Evolutionary conservation across 2,113 vertebrate species (phyloP), one percentile per base, ranked within the genome.

Genomic region (Stictonetta naevosa): DNA sequence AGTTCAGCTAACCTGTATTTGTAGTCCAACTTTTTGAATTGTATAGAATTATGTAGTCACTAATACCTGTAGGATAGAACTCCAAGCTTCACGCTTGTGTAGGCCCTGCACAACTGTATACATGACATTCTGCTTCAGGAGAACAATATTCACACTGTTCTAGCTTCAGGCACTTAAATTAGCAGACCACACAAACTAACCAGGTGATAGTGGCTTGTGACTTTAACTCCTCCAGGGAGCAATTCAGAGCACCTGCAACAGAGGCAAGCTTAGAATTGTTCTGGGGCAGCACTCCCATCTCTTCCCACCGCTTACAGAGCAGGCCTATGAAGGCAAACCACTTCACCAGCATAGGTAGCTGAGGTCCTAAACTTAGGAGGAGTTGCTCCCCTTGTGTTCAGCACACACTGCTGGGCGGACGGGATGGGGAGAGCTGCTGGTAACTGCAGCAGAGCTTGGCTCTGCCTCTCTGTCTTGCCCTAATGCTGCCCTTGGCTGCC

Each of bases 361-460:
- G 46, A 28, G 40, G 26, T 60, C 29, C 13, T 40, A 36, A 2
- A 17, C 10, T 20, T 20, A 6, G 16, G 19, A 23, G 19, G 3
- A 31, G 8, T 11, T 28, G 3, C 0, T 42, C 53, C 33, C 11
- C 29, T 8, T 59, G 21, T 1, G 0, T 36, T 33, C 31, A 12
- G 29, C 53, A 33, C 48, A 6, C 0, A 0, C 11, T 52, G 31
- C 67, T n/a, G 40, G 18, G n/a, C 40, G 28, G 26, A 38, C 26
- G 31, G 20, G 10, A 21, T 21, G 20, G 46, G 20, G 46, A 19
- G 46, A 50, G n/a, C 53, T 71, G 63, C n/a, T 40, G 33, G 42
- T 44, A 28, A 46, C 56, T 31, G 81, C 33, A 64, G 36, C 66
- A 36, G 46, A 53, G 31, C 34, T 69, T 5, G 1, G 17, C n/a